Percentiles rank a stretch among this genome's conserved stretches.
Evolutionary conservation across 2,113 vertebrate genomes (phyloP).

Genomic region (Callithrix jacchus): DNA sequence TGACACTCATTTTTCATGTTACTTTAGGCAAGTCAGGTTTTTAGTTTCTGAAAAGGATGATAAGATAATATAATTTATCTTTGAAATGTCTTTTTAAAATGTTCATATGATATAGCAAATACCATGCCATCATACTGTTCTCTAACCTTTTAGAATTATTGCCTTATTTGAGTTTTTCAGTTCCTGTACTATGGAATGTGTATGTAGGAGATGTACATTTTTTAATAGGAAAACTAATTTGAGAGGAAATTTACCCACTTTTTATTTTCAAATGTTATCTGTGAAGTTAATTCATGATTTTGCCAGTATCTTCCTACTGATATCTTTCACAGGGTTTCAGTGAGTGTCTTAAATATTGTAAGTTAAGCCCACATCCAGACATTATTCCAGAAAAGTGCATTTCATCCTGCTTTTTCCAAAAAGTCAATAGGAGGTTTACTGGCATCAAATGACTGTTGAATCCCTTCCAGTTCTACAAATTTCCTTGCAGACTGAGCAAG

Average conservation of each 20-base stretch:
- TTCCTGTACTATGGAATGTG: not conserved
- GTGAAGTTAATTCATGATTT: not conserved
- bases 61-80: not conserved
- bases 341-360: constrained; percentile 6
- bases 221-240: not conserved
- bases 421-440: constrained; percentile 62
- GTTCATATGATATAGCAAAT: not conserved
- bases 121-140: not conserved
- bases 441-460: constrained; percentile 31
- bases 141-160: not conserved
- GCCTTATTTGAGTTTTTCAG: not conserved
- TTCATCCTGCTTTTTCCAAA: constrained; percentile 50
- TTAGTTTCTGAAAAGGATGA: constrained; percentile 17
- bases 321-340: constrained; percentile 43
- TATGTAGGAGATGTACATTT: not conserved
- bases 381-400: not conserved
- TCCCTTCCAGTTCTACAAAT: constrained; percentile 62
- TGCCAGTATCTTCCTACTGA: not conserved
- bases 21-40: constrained; percentile 1
- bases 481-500: constrained; percentile 56
- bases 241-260: not conserved
- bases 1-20: not conserved
- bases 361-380: constrained; percentile 17
- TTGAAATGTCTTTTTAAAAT: not conserved
- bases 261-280: not conserved